These are phyloP conservation scores for Tethea ocularis DNA, from an alignment of 2,888 invertebrate species.

Conservation along the genomic window DNA sequence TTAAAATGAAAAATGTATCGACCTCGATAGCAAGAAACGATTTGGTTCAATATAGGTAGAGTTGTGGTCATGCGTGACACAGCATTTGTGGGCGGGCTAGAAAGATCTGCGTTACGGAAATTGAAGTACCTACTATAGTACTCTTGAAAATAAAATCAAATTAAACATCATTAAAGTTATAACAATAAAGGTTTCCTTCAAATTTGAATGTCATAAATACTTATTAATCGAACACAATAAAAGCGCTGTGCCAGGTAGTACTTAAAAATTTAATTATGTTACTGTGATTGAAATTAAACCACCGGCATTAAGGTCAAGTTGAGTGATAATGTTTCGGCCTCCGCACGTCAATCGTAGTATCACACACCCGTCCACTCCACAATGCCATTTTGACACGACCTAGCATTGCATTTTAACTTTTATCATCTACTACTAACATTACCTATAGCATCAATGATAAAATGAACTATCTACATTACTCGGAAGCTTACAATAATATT, in stretches of 20 bases:
- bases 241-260: not conserved
- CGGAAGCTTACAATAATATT: not conserved
- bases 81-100: conserved; percentile 21
- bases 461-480: not conserved
- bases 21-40: conserved; percentile 47
- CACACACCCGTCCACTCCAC: conserved; percentile 35
- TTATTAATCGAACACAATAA: not conserved
- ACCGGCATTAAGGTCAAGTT: conserved; percentile 55
- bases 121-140: too few relatives aligned
- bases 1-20: conserved; percentile 34
- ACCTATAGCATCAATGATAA: not conserved
- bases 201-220: not conserved
- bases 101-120: conserved; percentile 15
- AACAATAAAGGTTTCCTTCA: not conserved
- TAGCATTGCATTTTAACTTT: conserved; percentile 34
- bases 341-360: conserved; percentile 54
- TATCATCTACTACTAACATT: conserved; percentile 15
- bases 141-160: not conserved
- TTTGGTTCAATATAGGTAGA: conserved; percentile 42
- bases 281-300: conserved; percentile 49
- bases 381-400: conserved; percentile 48
- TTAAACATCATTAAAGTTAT: not conserved
- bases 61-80: conserved; percentile 29
- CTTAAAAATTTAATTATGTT: conserved; percentile 43
- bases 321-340: conserved; percentile 51